Evolutionary conservation across 64 coral and sea anemone species (phyloP), one percentile per base, ranked within the genome.

Genomic region (Acropora tenuis): DNA sequence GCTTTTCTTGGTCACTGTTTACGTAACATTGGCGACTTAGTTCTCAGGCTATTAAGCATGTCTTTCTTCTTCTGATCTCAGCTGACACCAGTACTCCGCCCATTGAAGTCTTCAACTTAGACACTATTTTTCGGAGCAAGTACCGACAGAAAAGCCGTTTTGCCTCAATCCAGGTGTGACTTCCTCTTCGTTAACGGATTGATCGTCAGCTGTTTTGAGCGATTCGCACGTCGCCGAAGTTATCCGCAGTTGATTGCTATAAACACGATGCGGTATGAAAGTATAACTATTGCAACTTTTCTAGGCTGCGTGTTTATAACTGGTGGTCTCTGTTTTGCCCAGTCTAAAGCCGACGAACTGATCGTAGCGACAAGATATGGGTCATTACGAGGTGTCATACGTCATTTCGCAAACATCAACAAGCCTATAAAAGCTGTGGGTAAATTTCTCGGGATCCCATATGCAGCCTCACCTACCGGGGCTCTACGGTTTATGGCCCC

Each of bases 381-480:
- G 69, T 52, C 45, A 63, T 6, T 92, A 20, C 71, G 58, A 30
- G 90, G 90, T 69, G 69, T 86, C 40, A 86, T 76, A 12, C 72
- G 90, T 16, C 43, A 59, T 48, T 92, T 92, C 50, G 49, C 78
- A 2, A 17, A 73, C 63, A 69, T 78, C 44, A 78, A 66, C 73
- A 76, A 76, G 55, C 57, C 74, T 43, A 86, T 94, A 49, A 89
- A 74, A 53, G 16, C 73, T 13, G 82, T 94, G 3, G 90, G 87
- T 76, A 94, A 85, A 58, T 94, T 90, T 75, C 93, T 86, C 30
- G 93, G 93, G 2, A 74, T 95, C 82, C 93, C 88, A 3, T 94
- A 79, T 30, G 93, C 93, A 17, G 20, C 88, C 17, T 81, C 93
- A 9, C 93, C 93, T 4, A 50, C 87, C 19, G 78, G 71, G 3